Conservation (phyloP, 35 echinoderm and acorn worm genomes). For the Lytechinus pictus region DNA sequence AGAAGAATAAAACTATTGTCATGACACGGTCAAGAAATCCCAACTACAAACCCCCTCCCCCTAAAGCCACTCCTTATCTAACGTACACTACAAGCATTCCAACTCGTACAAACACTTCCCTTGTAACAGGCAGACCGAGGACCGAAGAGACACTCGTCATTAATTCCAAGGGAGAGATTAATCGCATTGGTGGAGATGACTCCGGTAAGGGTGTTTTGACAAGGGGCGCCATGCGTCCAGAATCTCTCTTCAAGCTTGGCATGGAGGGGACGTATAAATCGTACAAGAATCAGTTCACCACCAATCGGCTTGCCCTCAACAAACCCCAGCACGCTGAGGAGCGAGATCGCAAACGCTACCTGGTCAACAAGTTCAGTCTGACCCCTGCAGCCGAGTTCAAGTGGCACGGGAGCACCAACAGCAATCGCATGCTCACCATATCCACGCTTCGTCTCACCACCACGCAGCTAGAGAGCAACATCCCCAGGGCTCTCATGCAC, state of each 20-base stretch:
- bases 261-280: constrained; percentile 97
- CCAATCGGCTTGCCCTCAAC: constrained; percentile 81
- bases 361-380: constrained; percentile 89
- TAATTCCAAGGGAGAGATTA: constrained; percentile 95
- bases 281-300: constrained; percentile 89
- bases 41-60: constrained; percentile 98
- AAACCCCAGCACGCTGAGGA: constrained; percentile 98
- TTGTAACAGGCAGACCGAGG: constrained; percentile 4
- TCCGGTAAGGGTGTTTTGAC: not conserved
- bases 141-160: constrained; percentile 67
- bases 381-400: constrained; percentile 66
- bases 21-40: constrained; percentile 97
- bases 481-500: constrained; percentile 86
- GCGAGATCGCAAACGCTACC: constrained; percentile 82
- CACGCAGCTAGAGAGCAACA: constrained; percentile 86
- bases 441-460: constrained; percentile 85
- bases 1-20: constrained; percentile 41
- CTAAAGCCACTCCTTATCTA: constrained; percentile 89
- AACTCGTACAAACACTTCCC: constrained; percentile 42
- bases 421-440: constrained; percentile 80
- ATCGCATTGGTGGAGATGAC: constrained; percentile 61
- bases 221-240: not conserved
- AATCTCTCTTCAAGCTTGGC: constrained; percentile 83
- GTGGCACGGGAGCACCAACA: constrained; percentile 90
- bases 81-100: constrained; percentile 88